Base-by-base conservation (phyloP, 2,797 vertebrate species). In the Gorsachius magnificus region DNA sequence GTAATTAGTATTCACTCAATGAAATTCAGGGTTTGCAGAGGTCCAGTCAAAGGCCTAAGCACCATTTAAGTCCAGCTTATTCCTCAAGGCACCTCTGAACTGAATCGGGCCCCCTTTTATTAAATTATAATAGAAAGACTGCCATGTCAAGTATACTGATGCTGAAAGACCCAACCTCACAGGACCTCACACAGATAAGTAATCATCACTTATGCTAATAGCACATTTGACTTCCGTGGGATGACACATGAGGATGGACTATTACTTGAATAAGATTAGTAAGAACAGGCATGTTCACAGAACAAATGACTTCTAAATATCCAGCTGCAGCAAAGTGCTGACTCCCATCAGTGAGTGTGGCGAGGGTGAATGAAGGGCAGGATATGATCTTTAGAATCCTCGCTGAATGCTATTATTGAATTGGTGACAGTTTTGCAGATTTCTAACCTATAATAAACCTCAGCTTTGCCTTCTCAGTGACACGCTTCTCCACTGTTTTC, bases 121-220 rank as follows among this genome's bases (percentile, higher is more conserved):
- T 93, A 91, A 94, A 95, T 94, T 90, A 56, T 79, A 56, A 36
- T 78, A 60, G 85, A 56, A 88, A 90, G 85, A 63, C 35, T 95
- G 89, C 74, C 85, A 15, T 72, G 87, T 88, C 85, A 94, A 90
- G 79, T 69, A 70, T 57, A 16, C 48, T 35, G 90, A 58, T 91
- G 94, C 89, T 56, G 91, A 87, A 83, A 95, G 91, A 82, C 91
- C 94, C 94, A 95, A 28, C 79, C 96, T 87, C 58, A 7, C 89
- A 95, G 77, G 93, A 95, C 95, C 96, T 93, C 91, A 83, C 93
- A 90, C 16, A 33, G 85, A 72, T 91, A 91, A 95, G 91, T 71
- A 96, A 97, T 96, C 92, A 95, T 95, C 93, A 95, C 94, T 95
- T 97, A 94, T 91, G 93, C 93, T 96, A 95, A 96, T 95, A 87